These are phyloP conservation scores for Aythya baeri DNA, from an alignment of 2,113 vertebrate species.

Conservation along the genomic window DNA sequence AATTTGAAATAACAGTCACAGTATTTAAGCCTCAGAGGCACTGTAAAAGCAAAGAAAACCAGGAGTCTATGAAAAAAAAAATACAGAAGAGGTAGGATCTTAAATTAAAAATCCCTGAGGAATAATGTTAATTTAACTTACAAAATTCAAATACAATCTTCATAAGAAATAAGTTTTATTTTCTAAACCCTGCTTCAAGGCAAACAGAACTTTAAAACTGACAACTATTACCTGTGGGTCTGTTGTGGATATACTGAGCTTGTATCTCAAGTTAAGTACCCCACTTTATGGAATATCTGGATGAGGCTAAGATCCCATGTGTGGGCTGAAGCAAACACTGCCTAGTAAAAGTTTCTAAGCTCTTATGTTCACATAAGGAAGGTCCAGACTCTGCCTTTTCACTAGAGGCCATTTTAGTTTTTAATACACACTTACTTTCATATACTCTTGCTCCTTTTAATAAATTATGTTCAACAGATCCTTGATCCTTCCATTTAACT, in stretches of 20 bases:
- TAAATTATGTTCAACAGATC: neutral
- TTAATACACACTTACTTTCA: neutral
- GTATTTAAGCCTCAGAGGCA: neutral
- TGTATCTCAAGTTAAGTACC: neutral
- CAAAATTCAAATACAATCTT: slow-evolving; percentile 1
- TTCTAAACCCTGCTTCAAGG: neutral
- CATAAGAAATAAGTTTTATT: neutral
- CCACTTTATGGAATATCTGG: neutral
- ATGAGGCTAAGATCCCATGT: neutral
- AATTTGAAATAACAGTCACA: neutral
- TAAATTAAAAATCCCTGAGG: slow-evolving; percentile 39
- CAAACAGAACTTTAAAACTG: slow-evolving; percentile 11
- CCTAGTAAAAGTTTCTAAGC: neutral
- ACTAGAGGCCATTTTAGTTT: neutral
- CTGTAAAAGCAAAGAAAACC: neutral
- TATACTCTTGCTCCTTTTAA: neutral
- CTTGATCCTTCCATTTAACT: neutral
- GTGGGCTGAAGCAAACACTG: neutral
- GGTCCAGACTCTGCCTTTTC: neutral
- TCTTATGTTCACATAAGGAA: neutral
- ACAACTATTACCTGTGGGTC: neutral
- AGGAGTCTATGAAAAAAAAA: neutral
- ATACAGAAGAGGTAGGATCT: neutral
- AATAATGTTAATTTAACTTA: slow-evolving; percentile 6
- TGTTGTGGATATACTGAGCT: neutral